Base-by-base conservation (phyloP, 2,113 vertebrate genomes). In the Pluvianellus socialis region DNA sequence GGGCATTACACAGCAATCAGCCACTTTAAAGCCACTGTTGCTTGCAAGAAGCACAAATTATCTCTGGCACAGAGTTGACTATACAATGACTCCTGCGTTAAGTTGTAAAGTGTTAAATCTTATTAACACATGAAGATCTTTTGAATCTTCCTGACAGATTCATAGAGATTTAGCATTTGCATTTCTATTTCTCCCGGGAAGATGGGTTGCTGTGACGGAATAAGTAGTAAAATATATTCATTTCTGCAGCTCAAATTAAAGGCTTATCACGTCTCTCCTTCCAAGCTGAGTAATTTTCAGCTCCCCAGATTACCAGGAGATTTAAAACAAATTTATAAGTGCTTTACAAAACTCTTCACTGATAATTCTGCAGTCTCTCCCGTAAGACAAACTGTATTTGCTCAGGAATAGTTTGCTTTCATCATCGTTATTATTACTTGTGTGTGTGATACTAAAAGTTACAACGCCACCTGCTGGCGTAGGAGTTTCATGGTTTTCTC, bases 401-500 rank as follows among this genome's bases (percentile, higher is more conserved):
- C 76, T 90, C 7, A 82, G 24, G 32, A 79, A 53, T 12, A 82
- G 27, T 28, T 90, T 38, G 20, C 17, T 50, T 73, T 82, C 27
- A 73, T 47, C 10, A 15, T 3, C 6, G 10, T 27, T 73, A 28
- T 9, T 38, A 32, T 4, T 38, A 89, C 28, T 24, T n/a, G 22
- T 12, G 33, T 8, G 6, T 30, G 26, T 24, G 30, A 35, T 66
- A 90, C 38, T n/a, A 67, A 35, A 68, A 84, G 67, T 30, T 20
- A 56, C 32, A 90, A 38, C 35, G 63, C 95, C 95, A 95, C 74
- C 96, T 96, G 81, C 86, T 97, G 96, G 80, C 16, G 79, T 19
- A 55, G 8, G 32, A 53, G 32, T 59, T 72, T 20, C 2, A 10
- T 1, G 30, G 0, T 67, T 79, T 70, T 22, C 52, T 45, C 28